Percentiles rank a stretch among this genome's conserved stretches.
Conservation (phyloP, 2,113 vertebrate genomes). For the Hymenochirus boettgeri region DNA sequence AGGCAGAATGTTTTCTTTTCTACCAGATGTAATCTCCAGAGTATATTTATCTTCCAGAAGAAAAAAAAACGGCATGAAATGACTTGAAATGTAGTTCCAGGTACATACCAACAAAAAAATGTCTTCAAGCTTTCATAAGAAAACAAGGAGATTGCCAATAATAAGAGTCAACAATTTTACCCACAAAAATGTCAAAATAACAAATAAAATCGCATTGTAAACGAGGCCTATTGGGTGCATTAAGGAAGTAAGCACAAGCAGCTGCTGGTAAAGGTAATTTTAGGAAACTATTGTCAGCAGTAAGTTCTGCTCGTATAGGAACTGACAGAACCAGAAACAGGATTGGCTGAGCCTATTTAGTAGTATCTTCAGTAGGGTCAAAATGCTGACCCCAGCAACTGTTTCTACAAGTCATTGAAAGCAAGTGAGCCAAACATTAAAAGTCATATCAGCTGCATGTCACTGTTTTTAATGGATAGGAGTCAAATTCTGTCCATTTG, state of each 20-base stretch:
- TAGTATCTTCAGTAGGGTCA: neutral
- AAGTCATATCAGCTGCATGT: neutral
- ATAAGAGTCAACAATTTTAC: neutral
- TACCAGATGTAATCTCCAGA: constrained; percentile 34
- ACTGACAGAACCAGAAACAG: neutral
- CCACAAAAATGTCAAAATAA: neutral
- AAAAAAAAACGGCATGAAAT: constrained; percentile 25
- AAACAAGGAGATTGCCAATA: constrained; percentile 12
- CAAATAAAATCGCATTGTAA: no score
- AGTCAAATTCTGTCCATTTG: neutral
- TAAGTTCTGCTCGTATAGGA: no score
- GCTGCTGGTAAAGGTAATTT: no score
- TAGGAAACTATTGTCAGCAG: no score
- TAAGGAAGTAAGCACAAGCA: no score
- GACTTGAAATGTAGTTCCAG: constrained; percentile 25
- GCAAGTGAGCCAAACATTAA: neutral
- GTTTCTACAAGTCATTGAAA: neutral
- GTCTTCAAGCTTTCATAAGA: constrained; percentile 3
- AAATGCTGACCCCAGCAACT: neutral
- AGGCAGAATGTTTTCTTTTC: constrained; percentile 3
- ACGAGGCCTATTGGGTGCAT: no score
- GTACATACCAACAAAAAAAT: constrained; percentile 23
- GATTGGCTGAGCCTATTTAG: neutral
- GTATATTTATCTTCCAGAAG: constrained; percentile 25
- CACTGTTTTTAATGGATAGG: neutral